Evolutionary conservation across 2,888 invertebrate genomes (phyloP).

Genomic region (Pegoplata infirma): DNA sequence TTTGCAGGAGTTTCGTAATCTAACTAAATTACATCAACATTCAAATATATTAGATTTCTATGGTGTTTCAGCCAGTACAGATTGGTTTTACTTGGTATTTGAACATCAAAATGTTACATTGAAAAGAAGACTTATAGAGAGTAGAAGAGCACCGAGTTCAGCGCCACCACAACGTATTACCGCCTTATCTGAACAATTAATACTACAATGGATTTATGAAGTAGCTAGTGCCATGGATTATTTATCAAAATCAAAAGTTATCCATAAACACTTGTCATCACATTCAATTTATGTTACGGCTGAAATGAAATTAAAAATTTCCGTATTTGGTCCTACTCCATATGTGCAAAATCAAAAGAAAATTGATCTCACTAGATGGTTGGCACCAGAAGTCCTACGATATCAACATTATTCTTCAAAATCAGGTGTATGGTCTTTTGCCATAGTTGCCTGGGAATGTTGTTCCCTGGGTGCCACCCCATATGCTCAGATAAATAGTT

Average conservation of each 20-base stretch:
- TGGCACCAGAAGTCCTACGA: constrained; percentile 87
- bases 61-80: constrained; percentile 88
- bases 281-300: constrained; percentile 84
- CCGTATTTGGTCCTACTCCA: constrained; percentile 87
- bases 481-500: constrained; percentile 84
- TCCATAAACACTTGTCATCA: constrained; percentile 87
- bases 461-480: constrained; percentile 89
- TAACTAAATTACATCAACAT: constrained; percentile 85
- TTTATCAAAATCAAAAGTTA: constrained; percentile 82
- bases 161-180: constrained; percentile 79
- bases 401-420: constrained; percentile 84
- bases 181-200: constrained; percentile 81
- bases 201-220: constrained; percentile 83
- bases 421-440: constrained; percentile 91
- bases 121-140: constrained; percentile 84
- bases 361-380: constrained; percentile 88
- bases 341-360: constrained; percentile 81
- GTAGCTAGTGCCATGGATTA: constrained; percentile 86
- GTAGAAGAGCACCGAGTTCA: constrained; percentile 77
- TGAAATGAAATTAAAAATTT: constrained; percentile 84
- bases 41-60: constrained; percentile 86
- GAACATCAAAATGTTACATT: constrained; percentile 84
- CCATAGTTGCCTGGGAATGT: constrained; percentile 90
- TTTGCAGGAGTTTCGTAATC: constrained; percentile 85
- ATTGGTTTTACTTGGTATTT: constrained; percentile 85